Conservation (phyloP, 1,140 invertebrate genomes). For the Scaptomyza pallida region DNA sequence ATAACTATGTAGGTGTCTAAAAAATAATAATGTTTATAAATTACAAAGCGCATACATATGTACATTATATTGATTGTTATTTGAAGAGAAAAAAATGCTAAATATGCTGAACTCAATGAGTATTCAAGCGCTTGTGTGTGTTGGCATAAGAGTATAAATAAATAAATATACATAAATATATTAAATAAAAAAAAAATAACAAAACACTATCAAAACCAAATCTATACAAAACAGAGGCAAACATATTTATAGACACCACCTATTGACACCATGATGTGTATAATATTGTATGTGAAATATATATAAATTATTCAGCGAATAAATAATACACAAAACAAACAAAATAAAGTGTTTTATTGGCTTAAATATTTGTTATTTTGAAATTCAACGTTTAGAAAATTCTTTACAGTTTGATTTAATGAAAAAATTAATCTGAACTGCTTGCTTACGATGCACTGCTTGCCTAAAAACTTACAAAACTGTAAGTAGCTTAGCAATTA, state of each 20-base stretch:
- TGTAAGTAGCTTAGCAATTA: neutral
- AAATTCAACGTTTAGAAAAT: too few species aligned
- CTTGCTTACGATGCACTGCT: conserved; percentile 19
- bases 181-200: too few species aligned
- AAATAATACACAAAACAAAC: conserved; percentile 23
- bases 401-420: too few species aligned
- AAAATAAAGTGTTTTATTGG: neutral
- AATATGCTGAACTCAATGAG: neutral
- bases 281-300: conserved; percentile 43
- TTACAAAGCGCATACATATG: conserved; percentile 11
- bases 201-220: neutral
- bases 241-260: conserved; percentile 33
- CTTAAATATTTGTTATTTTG: neutral
- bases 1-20: neutral
- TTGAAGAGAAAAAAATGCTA: conserved; percentile 8
- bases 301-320: conserved; percentile 34
- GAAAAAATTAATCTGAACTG: conserved; percentile 12
- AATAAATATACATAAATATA: too few species aligned
- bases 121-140: neutral
- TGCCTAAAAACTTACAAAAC: neutral
- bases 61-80: conserved; percentile 31
- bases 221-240: conserved; percentile 18
- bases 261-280: conserved; percentile 32
- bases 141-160: neutral
- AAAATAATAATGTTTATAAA: neutral